phyloP scores from a whole-genome alignment of 2,888 invertebrate species.

The Vanessa cardui region DNA sequence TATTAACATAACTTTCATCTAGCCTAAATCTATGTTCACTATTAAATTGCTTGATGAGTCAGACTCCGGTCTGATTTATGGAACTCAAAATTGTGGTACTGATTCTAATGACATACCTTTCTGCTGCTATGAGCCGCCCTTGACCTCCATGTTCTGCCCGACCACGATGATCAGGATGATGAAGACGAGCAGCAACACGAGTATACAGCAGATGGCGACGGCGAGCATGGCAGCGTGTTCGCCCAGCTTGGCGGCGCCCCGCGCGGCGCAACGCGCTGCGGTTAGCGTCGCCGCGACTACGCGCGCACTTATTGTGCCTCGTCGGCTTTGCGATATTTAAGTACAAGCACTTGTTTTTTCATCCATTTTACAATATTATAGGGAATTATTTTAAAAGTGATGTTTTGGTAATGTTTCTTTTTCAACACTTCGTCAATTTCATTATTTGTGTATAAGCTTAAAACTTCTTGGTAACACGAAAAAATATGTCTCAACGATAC shows the following conservation, averaged over 20 bases:
- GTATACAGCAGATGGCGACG: conserved; percentile 92
- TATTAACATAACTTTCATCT: too few species aligned
- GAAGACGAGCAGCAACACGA: conserved; percentile 90
- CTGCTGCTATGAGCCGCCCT: conserved; percentile 80
- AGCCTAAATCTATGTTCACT: too few species aligned
- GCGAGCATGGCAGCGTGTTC: conserved; percentile 88
- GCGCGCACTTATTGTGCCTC: conserved; percentile 59
- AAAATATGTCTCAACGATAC: background rate
- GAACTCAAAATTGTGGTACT: background rate
- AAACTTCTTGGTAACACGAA: background rate
- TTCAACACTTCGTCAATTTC: conserved; percentile 10
- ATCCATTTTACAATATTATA: conserved; percentile 24
- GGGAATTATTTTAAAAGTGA: background rate
- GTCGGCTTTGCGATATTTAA: conserved; percentile 24
- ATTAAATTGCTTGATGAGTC: too few species aligned
- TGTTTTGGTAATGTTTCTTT: background rate
- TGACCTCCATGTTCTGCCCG: conserved; percentile 88
- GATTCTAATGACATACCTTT: conserved; percentile 54
- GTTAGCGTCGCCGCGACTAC: conserved; percentile 62
- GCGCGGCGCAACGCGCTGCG: conserved; percentile 66
- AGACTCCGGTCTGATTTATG: too few species aligned
- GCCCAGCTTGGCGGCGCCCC: conserved; percentile 76
- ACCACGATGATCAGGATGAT: conserved; percentile 92
- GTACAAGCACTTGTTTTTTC: conserved; percentile 15
- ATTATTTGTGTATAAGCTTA: background rate